Conservation (phyloP, 2,113 vertebrate species). For the Lanius ludovicianus region DNA sequence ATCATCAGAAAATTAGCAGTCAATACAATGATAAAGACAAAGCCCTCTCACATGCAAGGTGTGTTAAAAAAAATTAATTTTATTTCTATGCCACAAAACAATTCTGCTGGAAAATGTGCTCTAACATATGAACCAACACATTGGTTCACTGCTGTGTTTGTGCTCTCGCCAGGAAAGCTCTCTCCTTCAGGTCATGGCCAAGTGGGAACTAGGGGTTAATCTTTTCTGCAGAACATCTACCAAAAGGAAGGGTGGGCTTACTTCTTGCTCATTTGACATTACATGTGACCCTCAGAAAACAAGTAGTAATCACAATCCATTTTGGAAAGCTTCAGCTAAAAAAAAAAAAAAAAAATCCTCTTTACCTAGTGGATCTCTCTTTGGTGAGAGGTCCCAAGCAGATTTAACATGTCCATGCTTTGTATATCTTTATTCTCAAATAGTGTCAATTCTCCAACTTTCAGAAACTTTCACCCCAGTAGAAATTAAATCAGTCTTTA, state of each 20-base stretch:
- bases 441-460: background rate
- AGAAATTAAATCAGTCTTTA: background rate
- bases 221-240: background rate
- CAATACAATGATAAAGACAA: background rate
- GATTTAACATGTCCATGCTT: background rate
- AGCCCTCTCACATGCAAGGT: background rate
- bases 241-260: background rate
- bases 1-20: background rate
- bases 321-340: background rate
- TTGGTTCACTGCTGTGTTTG: background rate
- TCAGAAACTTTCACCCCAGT: background rate
- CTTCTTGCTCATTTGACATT: background rate
- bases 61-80: background rate
- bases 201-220: background rate
- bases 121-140: background rate
- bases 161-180: background rate
- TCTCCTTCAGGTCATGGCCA: background rate
- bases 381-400: fast-evolving
- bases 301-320: background rate
- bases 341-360: background rate
- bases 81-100: background rate
- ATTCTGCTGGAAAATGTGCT: background rate
- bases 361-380: background rate
- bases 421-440: background rate
- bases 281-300: background rate